Conservation (phyloP, 2,888 invertebrate genomes). For the Cryptocheilus praepositus region DNA sequence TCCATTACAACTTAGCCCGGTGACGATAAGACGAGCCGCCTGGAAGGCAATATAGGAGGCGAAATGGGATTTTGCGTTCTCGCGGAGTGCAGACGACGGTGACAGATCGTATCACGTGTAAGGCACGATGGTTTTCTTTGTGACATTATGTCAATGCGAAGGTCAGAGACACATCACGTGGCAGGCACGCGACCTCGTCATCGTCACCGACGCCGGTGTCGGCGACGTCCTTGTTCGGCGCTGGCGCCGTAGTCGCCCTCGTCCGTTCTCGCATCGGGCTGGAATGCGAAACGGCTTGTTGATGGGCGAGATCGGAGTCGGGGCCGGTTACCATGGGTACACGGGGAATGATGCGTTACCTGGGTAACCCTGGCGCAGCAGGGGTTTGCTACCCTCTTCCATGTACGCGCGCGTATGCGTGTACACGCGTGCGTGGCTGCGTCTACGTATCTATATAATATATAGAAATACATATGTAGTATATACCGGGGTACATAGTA, state of each 20-base stretch:
- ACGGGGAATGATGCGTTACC: conserved; percentile 66
- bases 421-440: conserved; percentile 2
- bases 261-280: conserved; percentile 40
- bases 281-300: conserved; percentile 63
- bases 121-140: conserved; percentile 18
- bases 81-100: not conserved
- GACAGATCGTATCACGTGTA: conserved; percentile 33
- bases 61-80: too few relatives aligned
- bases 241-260: conserved; percentile 27
- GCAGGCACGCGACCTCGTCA: conserved; percentile 32
- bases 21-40: too few relatives aligned
- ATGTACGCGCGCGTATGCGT: not conserved
- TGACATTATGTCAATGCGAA: too few relatives aligned
- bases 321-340: conserved; percentile 66
- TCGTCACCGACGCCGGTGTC: conserved; percentile 12
- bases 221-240: conserved; percentile 16
- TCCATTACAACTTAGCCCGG: too few relatives aligned
- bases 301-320: conserved; percentile 60
- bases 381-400: conserved; percentile 45
- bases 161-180: conserved; percentile 40
- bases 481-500: conserved; percentile 15
- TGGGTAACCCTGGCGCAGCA: conserved; percentile 62
- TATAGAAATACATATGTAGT: conserved; percentile 16
- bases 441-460: not conserved
- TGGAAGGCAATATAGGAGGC: too few relatives aligned